These are phyloP conservation scores for Taenioides sp. DNA, from an alignment of 2,797 vertebrate genomes.

Conservation along the genomic window DNA sequence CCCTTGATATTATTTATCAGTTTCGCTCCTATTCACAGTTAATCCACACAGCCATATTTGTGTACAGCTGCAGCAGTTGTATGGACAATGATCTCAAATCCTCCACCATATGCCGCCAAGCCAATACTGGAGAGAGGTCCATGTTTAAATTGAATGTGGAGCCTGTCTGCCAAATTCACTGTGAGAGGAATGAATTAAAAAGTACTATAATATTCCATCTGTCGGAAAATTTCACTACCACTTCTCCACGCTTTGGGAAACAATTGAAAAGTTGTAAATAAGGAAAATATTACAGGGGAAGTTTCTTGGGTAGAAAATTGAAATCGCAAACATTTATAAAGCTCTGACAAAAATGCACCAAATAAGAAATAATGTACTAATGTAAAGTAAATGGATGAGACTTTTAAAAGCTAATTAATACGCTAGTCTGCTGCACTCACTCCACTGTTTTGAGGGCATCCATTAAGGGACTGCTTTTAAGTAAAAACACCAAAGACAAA, in stretches of 20 bases:
- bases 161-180: constrained; percentile 48
- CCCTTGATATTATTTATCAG: constrained; percentile 46
- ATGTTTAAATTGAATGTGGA: constrained; percentile 53
- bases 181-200: constrained; percentile 64
- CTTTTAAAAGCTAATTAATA: constrained; percentile 4
- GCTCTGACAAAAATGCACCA: background rate
- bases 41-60: constrained; percentile 44
- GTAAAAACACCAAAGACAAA: background rate
- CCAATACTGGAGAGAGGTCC: constrained; percentile 53
- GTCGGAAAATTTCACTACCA: constrained; percentile 31
- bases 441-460: background rate
- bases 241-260: constrained; percentile 21
- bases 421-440: background rate
- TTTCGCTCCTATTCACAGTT: constrained; percentile 42
- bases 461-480: background rate
- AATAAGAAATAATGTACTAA: no score
- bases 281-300: constrained; percentile 9
- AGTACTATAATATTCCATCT: constrained; percentile 54
- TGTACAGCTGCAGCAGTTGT: constrained; percentile 55
- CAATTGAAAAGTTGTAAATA: constrained; percentile 17
- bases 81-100: constrained; percentile 41
- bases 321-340: background rate
- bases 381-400: background rate
- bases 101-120: constrained; percentile 57
- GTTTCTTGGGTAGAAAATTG: background rate